Percentiles rank a stretch among this genome's conserved stretches.
These are phyloP conservation scores for Zaprionus nigranus DNA, from an alignment of 1,140 invertebrate genomes.

Conservation along the genomic window DNA sequence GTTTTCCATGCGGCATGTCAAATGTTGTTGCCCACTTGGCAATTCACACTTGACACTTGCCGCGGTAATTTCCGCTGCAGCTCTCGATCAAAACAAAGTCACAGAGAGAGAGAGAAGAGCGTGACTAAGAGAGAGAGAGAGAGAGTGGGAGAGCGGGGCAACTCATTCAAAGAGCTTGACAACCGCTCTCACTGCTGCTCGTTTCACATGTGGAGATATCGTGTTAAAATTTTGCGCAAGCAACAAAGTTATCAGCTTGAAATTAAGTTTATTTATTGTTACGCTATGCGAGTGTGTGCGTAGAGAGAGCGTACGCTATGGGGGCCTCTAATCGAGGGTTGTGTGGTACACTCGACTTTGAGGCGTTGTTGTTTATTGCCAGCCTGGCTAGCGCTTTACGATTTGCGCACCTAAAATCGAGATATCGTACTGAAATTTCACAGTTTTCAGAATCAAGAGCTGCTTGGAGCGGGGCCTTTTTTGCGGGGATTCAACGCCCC, in stretches of 20 bases:
- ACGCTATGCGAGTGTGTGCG: slow-evolving; percentile 34
- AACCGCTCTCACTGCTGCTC: slow-evolving; percentile 7
- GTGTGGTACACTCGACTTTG: slow-evolving; percentile 9
- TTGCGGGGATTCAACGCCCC: slow-evolving; percentile 15
- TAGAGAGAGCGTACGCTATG: not conserved
- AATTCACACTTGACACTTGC: slow-evolving; percentile 80
- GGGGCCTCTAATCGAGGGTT: slow-evolving; percentile 22
- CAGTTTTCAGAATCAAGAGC: slow-evolving; percentile 58
- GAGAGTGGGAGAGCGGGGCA: slow-evolving; percentile 7
- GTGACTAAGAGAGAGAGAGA: not conserved
- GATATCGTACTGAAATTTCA: slow-evolving; percentile 81
- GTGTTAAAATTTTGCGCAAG: slow-evolving; percentile 77
- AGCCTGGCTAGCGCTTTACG: slow-evolving; percentile 51
- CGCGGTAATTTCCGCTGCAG: slow-evolving; percentile 75
- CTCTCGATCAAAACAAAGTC: slow-evolving; percentile 30
- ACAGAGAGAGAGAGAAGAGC: not conserved
- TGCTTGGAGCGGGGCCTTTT: slow-evolving; percentile 47
- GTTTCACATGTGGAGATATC: slow-evolving; percentile 62
- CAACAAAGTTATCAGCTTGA: slow-evolving; percentile 73
- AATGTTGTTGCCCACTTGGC: slow-evolving; percentile 72
- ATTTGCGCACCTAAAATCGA: slow-evolving; percentile 55
- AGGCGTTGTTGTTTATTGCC: slow-evolving; percentile 22
- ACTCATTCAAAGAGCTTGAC: slow-evolving; percentile 9
- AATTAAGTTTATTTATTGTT: slow-evolving; percentile 69
- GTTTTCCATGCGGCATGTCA: slow-evolving; percentile 68